Percentiles rank a stretch among this genome's conserved stretches.
Evolutionary conservation across 1,140 invertebrate genomes (phyloP).

Genomic region (Ditylenchus dipsaci): DNA sequence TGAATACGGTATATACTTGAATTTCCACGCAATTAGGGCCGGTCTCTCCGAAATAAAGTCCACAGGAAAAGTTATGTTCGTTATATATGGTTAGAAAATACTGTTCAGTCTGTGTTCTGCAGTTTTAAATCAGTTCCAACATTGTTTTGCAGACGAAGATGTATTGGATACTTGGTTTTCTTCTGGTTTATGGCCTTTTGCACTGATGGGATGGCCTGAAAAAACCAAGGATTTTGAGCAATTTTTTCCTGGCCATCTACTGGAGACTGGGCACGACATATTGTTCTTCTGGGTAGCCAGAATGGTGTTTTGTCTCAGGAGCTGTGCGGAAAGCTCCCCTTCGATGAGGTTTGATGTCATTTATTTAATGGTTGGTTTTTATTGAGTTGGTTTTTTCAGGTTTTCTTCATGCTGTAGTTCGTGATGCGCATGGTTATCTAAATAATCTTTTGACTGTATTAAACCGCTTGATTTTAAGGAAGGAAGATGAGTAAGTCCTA

Average conservation of each 20-base stretch:
- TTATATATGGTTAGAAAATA: too few species aligned
- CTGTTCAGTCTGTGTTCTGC: too few species aligned
- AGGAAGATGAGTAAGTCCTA: conserved; percentile 98
- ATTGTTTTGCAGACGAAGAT: conserved; percentile 79
- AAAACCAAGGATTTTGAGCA: conserved; percentile 63
- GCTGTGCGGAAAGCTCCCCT: conserved; percentile 82
- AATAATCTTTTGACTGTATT: conserved; percentile 61
- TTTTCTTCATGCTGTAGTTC: conserved; percentile 91
- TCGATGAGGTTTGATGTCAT: conserved; percentile 64
- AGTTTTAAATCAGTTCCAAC: too few species aligned
- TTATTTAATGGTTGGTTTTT: neutral
- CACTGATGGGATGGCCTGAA: conserved; percentile 95
- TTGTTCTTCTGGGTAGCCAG: conserved; percentile 99
- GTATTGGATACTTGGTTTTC: conserved; percentile 99
- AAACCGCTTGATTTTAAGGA: conserved; percentile 65
- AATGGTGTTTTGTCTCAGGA: conserved; percentile 96
- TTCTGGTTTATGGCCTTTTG: conserved; percentile 91
- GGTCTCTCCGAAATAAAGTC: too few species aligned
- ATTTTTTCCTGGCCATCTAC: conserved; percentile 85
- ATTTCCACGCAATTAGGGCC: too few species aligned
- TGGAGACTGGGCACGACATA: conserved; percentile 95
- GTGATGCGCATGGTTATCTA: conserved; percentile 81
- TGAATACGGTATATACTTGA: too few species aligned
- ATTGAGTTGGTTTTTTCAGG: conserved; percentile 60
- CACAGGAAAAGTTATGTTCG: too few species aligned